These are phyloP conservation scores for Epinephelus coioides DNA, from an alignment of 2,797 vertebrate species.

Conservation along the genomic window DNA sequence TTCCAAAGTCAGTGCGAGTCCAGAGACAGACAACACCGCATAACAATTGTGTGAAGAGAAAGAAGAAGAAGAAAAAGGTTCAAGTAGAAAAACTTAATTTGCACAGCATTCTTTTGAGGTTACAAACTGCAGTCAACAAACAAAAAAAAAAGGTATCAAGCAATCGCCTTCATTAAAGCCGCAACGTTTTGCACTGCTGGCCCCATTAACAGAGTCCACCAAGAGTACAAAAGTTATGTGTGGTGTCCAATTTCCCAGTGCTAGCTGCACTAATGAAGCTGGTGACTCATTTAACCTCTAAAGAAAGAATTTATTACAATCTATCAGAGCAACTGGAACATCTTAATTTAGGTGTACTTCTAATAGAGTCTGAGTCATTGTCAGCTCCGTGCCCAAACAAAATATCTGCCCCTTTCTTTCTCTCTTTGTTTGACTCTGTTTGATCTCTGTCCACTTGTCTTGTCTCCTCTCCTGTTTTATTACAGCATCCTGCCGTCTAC, in stretches of 20 bases:
- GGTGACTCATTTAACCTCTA: conserved; percentile 70
- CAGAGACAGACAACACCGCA: neutral
- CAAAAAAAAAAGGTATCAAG: conserved; percentile 32
- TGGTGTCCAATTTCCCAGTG: conserved; percentile 52
- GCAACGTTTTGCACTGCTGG: conserved; percentile 30
- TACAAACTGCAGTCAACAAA: conserved; percentile 1
- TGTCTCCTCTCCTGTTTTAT: conserved; percentile 14
- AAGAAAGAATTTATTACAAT: conserved; percentile 62
- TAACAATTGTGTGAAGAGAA: neutral
- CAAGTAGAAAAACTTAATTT: conserved; percentile 18
- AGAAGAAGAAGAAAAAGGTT: neutral
- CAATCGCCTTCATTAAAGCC: conserved; percentile 44
- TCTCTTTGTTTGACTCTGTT: conserved; percentile 27
- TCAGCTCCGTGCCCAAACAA: conserved; percentile 35
- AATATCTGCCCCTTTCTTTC: conserved; percentile 22
- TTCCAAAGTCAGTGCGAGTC: conserved; percentile 15
- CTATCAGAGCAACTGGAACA: conserved; percentile 50
- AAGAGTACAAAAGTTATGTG: conserved; percentile 41
- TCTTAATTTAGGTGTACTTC: conserved; percentile 56
- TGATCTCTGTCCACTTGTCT: conserved; percentile 39
- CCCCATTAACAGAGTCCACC: conserved; percentile 41
- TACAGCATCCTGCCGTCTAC: neutral
- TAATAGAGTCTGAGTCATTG: conserved; percentile 57
- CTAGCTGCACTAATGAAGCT: conserved; percentile 63
- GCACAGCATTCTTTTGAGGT: conserved; percentile 20